Evolutionary conservation across 2,888 invertebrate species (phyloP), one percentile per base, ranked within the genome.

Genomic region (Malacosoma neustria): DNA sequence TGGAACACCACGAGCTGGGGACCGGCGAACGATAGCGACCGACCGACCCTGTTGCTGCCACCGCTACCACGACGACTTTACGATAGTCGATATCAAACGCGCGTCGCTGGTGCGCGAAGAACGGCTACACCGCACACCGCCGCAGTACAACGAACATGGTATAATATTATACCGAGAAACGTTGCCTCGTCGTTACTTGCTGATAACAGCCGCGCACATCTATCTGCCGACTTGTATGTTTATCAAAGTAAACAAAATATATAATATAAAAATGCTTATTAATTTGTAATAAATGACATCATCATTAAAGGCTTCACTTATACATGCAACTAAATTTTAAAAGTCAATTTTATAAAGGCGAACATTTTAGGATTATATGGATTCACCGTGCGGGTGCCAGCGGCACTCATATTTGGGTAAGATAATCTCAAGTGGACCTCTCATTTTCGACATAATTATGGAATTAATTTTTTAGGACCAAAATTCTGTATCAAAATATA

Each of bases 1-100:
- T 82, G 77, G 69, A 69, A 70, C 62, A 67, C 72, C 22, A 22
- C 22, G 22, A 22, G 22, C 22, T 22, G 77, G 69, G 69, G 71
- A 62, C 68, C 72, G 75, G 65, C 80, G 81, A 71, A 81, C 80
- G 84, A 82, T 84, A 84, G 80, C 73, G 67, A 64, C 64, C 61
- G 66, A 60, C 65, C 80, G 79, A 77, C 79, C 80, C 80, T 72
- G 66, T 51, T 54, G 49, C 77, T 62, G 56, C 57, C 76, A 82
- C 82, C 70, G 72, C 57, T 76, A 82, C 82, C 70, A 73, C 66
- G 71, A 61, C 36, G 68, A 53, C 47, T 49, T 50, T 49, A 49
- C 71, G 64, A 61, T 49, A 53, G 22, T 22, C 5, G 9, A 9
- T 4, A 22, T 22, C 54, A 41, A 48, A 43, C 44, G 54, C 63